Evolutionary conservation across 2,888 invertebrate genomes (phyloP), one percentile per base, ranked within the genome.

Genomic region (Drosophila bunnanda): DNA sequence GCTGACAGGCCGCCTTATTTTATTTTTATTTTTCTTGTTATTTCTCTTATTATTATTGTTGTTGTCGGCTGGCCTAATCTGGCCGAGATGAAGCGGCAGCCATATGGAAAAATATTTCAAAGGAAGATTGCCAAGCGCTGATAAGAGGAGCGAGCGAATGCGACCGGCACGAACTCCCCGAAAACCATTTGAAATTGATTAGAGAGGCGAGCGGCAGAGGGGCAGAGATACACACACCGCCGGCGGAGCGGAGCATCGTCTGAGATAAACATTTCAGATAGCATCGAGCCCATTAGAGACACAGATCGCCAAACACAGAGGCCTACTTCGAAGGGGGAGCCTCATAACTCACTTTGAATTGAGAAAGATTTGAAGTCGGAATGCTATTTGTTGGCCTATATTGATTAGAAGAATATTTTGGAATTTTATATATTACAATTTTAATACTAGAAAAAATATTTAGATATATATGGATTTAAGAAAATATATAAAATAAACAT

Each of bases 101-200:
- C 88, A 85, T 82, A 84, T 88, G 88, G 83, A 82, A 88, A 82
- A 86, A 77, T 77, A 79, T 80, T 85, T 86, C 87, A 85, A 85
- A 85, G 50, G 30, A 75, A 85, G 85, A 85, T 85, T 81, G 81
- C 89, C 81, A 81, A 88, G 80, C 71, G 64, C 86, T 78, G 83
- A 83, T 83, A 88, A 85, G 72, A 12, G 28, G 46, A 80, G 69
- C 65, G 58, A 34, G 76, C 72, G 74, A 79, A 72, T 52, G 83
- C 88, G 75, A 78, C 78, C 73, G 82, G 68, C 50, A 55, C 64
- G 61, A 65, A 60, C 59, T 44, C 79, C 50, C 57, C 78, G 68
- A 69, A 75, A 70, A 78, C 70, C 86, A 85, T 88, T 85, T 83
- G 81, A 83, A 88, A 88, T 88, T 88, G 84, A 85, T 85, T 85